These are phyloP conservation scores for Phylloscopus trochiloides DNA, from an alignment of 2,113 vertebrate genomes.

Conservation along the genomic window DNA sequence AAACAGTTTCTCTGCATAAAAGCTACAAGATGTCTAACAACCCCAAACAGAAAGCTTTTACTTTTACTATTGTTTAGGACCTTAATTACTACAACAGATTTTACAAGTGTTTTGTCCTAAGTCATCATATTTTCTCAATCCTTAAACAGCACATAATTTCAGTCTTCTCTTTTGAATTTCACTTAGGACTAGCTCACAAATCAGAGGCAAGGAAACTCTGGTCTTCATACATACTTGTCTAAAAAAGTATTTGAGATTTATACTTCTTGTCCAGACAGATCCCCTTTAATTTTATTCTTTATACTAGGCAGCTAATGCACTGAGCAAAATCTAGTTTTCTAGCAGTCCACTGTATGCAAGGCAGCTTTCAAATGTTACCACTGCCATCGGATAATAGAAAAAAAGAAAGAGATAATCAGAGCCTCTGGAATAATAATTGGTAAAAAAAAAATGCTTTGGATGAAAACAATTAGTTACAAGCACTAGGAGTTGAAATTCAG, in stretches of 20 bases:
- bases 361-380: conserved; percentile 6
- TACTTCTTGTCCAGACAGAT: background rate
- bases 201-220: background rate
- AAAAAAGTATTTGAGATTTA: background rate
- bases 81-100: background rate
- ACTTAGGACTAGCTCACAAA: background rate
- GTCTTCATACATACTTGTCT: background rate
- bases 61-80: background rate
- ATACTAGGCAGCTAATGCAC: background rate
- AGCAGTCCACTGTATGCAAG: background rate
- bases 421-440: conserved; percentile 21
- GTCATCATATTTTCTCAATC: background rate
- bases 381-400: conserved; percentile 8
- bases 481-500: conserved; percentile 69
- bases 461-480: conserved; percentile 64
- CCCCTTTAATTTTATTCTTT: conserved; percentile 21
- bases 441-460: conserved; percentile 66
- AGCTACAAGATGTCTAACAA: background rate
- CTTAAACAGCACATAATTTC: background rate
- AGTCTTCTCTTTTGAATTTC: background rate
- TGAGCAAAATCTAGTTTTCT: background rate
- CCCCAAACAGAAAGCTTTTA: background rate
- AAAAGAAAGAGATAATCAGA: background rate
- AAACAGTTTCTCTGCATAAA: background rate
- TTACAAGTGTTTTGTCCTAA: background rate